Percentiles rank a stretch among this genome's conserved stretches.
These are phyloP conservation scores for Scomber colias DNA, from an alignment of 2,113 vertebrate species.

Conservation along the genomic window DNA sequence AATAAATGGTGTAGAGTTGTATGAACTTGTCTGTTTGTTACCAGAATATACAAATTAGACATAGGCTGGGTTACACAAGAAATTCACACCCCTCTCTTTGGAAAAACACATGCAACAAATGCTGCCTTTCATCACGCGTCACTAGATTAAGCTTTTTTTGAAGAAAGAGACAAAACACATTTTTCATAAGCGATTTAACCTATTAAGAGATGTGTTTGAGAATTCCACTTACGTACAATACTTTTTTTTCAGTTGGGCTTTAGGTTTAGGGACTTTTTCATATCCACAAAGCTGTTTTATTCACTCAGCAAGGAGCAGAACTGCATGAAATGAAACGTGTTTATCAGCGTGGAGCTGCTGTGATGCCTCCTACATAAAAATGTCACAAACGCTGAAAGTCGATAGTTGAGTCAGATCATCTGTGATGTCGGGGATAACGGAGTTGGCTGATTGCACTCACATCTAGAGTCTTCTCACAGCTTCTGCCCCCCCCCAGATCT, in stretches of 20 bases:
- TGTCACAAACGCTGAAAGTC: conserved; percentile 24
- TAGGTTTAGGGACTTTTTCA: not conserved
- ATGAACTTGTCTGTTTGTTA: conserved; percentile 19
- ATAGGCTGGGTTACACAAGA: too few relatives aligned
- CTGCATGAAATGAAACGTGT: not conserved
- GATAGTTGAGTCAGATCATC: conserved; percentile 51
- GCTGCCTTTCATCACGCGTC: too few relatives aligned
- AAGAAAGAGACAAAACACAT: too few relatives aligned
- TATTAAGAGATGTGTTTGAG: too few relatives aligned
- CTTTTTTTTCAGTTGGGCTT: too few relatives aligned
- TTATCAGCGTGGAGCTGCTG: not conserved
- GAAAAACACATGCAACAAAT: too few relatives aligned
- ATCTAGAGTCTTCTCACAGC: conserved; percentile 1
- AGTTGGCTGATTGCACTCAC: conserved; percentile 3
- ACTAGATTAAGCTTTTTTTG: too few relatives aligned
- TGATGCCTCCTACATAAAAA: conserved; percentile 39
- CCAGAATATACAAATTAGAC: not conserved
- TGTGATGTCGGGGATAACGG: conserved; percentile 38
- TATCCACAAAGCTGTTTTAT: not conserved
- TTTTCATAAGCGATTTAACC: too few relatives aligned
- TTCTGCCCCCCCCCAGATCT: not conserved
- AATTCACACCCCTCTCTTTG: too few relatives aligned
- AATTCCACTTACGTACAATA: too few relatives aligned
- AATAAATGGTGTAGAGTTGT: conserved; percentile 20
- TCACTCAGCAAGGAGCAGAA: not conserved